Percentiles rank a stretch among this genome's conserved stretches.
phyloP scores from a whole-genome alignment of 2,888 invertebrate species.

The Dicyrtoma fusca region DNA sequence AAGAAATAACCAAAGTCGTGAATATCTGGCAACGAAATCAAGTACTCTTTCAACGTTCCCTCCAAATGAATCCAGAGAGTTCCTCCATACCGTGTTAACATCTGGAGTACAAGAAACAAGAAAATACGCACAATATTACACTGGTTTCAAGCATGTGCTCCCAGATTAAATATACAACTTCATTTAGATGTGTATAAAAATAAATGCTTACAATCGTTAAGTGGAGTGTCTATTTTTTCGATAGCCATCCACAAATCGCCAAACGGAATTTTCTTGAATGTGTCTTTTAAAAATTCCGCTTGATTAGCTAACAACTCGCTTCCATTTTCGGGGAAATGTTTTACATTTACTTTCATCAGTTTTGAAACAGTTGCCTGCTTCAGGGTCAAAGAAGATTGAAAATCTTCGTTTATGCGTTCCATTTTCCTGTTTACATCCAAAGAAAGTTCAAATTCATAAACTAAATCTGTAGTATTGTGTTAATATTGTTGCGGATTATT shows the following conservation, averaged over 20 bases:
- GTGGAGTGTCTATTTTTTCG: background rate
- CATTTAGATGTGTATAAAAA: background rate
- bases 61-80: background rate
- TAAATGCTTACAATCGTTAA: background rate
- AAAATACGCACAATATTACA: no score
- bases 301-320: background rate
- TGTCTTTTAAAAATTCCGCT: background rate
- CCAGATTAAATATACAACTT: no score
- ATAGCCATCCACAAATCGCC: no score
- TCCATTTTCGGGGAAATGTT: constrained; percentile 15
- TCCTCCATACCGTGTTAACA: background rate
- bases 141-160: no score
- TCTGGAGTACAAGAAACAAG: constrained; percentile 13
- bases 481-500: no score
- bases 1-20: constrained; percentile 9
- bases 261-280: background rate
- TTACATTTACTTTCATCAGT: background rate
- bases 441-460: no score
- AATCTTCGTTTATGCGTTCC: background rate
- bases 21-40: background rate
- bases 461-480: no score
- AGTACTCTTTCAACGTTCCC: background rate
- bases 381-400: background rate
- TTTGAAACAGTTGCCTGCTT: background rate
- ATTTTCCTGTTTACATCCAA: no score